Conservation (phyloP, 2,888 invertebrate species). For the Chrysodeixis includens region DNA sequence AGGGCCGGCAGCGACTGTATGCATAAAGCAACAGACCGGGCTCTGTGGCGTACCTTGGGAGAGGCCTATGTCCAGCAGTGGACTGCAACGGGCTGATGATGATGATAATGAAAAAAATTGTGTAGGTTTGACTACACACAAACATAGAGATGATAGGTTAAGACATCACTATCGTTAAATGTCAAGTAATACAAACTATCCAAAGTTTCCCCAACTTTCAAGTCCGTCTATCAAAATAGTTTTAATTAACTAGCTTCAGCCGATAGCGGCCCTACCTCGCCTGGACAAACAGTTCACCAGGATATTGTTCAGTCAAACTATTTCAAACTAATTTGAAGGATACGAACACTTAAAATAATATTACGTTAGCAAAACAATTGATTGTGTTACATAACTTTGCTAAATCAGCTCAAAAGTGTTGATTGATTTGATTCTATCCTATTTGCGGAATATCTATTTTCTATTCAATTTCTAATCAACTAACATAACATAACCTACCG, state of each 20-base stretch:
- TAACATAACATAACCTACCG: too few relatives aligned
- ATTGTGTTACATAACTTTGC: background rate
- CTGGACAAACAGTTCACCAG: constrained; percentile 18
- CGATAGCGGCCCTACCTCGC: constrained; percentile 8
- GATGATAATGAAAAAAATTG: too few relatives aligned
- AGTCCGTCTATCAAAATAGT: background rate
- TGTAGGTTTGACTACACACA: background rate
- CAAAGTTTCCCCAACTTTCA: background rate
- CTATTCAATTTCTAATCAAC: too few relatives aligned
- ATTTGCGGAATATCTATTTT: background rate
- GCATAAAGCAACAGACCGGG: too few relatives aligned
- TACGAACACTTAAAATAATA: constrained; percentile 2
- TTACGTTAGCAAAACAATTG: background rate
- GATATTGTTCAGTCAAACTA: constrained; percentile 14
- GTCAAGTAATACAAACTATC: background rate
- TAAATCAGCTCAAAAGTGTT: background rate
- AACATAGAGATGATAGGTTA: background rate
- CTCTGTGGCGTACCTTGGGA: too few relatives aligned
- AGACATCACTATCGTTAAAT: background rate
- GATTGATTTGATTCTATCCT: background rate
- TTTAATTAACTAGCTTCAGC: constrained; percentile 14
- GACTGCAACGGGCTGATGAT: too few relatives aligned
- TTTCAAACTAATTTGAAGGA: constrained; percentile 8
- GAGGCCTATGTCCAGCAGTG: too few relatives aligned
- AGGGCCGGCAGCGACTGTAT: too few relatives aligned